A percentile compares a stretch with the other conserved stretches of the same genome.
Conservation (phyloP, 2,888 invertebrate genomes). For the Andrena praecox region DNA sequence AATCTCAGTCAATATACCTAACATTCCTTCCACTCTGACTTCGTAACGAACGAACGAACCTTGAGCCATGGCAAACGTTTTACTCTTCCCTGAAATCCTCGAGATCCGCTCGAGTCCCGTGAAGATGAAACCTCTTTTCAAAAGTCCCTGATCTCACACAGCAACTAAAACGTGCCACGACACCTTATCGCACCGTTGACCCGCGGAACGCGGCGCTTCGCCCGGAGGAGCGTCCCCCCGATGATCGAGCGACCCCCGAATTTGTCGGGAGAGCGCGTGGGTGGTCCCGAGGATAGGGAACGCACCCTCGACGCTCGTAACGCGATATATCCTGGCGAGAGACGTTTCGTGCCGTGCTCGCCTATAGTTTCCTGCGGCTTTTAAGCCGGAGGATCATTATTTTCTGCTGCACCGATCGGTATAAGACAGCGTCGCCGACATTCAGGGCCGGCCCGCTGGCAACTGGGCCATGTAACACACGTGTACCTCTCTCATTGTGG, state of each 20-base stretch:
- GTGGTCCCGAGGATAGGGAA: not conserved
- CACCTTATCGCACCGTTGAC: not conserved
- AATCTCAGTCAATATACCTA: no score
- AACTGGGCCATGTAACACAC: constrained; percentile 58
- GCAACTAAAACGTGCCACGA: not conserved
- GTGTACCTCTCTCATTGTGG: constrained; percentile 46
- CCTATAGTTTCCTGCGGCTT: constrained; percentile 67
- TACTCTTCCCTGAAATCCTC: not conserved
- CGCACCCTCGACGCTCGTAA: constrained; percentile 34
- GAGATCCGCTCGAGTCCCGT: not conserved
- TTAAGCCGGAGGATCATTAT: constrained; percentile 66
- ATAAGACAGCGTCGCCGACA: constrained; percentile 60
- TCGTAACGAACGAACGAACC: no score
- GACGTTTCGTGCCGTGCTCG: constrained; percentile 60
- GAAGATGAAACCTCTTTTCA: not conserved
- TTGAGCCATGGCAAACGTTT: not conserved
- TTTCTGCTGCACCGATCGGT: constrained; percentile 63
- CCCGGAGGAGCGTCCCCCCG: no score
- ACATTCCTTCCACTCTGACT: no score
- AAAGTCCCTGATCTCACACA: not conserved
- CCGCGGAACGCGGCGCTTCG: not conserved
- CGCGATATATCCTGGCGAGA: constrained; percentile 48
- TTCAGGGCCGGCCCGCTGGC: constrained; percentile 58
- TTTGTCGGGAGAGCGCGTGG: not conserved
- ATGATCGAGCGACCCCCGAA: no score